phyloP scores from a whole-genome alignment of 2,888 invertebrate species.

The Catocala nupta region DNA sequence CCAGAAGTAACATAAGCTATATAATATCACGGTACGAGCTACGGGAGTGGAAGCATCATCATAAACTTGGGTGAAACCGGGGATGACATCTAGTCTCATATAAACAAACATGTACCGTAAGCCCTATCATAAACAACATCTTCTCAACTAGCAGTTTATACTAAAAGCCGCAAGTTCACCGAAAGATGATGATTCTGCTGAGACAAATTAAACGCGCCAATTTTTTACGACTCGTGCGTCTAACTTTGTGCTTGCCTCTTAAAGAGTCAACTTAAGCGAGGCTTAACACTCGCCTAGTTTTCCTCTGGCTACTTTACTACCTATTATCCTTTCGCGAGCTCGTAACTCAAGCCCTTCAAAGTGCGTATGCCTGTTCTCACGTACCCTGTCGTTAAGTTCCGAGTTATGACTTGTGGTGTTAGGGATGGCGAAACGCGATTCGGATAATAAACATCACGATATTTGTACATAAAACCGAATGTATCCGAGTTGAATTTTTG shows the following conservation, averaged over 20 bases:
- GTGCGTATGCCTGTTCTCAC: conserved; percentile 61
- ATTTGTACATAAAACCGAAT: background rate
- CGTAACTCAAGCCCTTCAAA: conserved; percentile 56
- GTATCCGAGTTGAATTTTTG: background rate
- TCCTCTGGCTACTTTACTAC: conserved; percentile 41
- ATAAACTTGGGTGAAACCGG: no score
- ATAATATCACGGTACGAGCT: no score
- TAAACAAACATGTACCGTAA: no score
- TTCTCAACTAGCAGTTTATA: background rate
- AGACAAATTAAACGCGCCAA: conserved; percentile 13
- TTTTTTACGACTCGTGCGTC: conserved; percentile 11
- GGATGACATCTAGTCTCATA: no score
- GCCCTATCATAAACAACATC: background rate
- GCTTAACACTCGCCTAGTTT: conserved; percentile 29
- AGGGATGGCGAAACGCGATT: conserved; percentile 14
- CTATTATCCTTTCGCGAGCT: conserved; percentile 42
- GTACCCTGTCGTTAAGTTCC: conserved; percentile 48
- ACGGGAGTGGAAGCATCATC: no score
- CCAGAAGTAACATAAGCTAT: no score
- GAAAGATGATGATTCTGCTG: conserved; percentile 8
- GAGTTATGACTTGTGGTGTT: conserved; percentile 37
- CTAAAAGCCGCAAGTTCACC: background rate
- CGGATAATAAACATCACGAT: background rate
- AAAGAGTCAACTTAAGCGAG: conserved; percentile 20
- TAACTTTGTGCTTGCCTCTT: conserved; percentile 4